Conservation (phyloP, 2,888 invertebrate genomes). For the Tigriopus californicus region DNA sequence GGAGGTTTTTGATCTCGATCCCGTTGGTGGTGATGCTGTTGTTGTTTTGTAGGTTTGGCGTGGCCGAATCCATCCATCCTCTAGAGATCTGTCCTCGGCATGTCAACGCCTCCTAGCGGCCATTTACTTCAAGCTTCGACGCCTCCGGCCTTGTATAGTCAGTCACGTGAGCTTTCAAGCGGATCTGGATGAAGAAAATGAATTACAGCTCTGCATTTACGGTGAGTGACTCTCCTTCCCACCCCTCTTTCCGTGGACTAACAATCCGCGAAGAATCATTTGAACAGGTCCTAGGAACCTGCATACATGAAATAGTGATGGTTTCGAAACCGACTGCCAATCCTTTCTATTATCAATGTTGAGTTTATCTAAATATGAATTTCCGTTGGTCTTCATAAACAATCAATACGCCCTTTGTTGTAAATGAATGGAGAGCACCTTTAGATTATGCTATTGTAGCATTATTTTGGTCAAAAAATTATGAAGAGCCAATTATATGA, state of each 20-base stretch:
- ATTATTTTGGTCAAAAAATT: no score
- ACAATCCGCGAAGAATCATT: neutral
- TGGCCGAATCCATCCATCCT: conserved; percentile 1
- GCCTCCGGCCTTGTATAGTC: conserved; percentile 68
- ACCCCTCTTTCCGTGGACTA: neutral
- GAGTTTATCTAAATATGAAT: no score
- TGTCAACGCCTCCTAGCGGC: neutral
- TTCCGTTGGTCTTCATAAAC: neutral
- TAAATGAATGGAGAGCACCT: no score
- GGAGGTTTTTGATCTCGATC: no score
- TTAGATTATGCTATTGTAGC: no score
- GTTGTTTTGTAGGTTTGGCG: conserved; percentile 12
- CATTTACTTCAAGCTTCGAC: conserved; percentile 69
- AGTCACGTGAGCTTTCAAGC: conserved; percentile 25
- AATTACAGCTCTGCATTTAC: conserved; percentile 38
- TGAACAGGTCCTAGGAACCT: neutral
- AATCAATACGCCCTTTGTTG: no score
- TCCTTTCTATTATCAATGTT: no score
- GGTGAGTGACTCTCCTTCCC: conserved; percentile 28
- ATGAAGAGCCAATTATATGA: no score
- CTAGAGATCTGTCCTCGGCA: conserved; percentile 1
- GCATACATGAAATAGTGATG: neutral
- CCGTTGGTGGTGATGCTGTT: neutral
- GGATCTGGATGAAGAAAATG: conserved; percentile 66
- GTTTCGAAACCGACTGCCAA: no score